phyloP scores from a whole-genome alignment of 2,888 invertebrate species.

The Troides aeacus region DNA sequence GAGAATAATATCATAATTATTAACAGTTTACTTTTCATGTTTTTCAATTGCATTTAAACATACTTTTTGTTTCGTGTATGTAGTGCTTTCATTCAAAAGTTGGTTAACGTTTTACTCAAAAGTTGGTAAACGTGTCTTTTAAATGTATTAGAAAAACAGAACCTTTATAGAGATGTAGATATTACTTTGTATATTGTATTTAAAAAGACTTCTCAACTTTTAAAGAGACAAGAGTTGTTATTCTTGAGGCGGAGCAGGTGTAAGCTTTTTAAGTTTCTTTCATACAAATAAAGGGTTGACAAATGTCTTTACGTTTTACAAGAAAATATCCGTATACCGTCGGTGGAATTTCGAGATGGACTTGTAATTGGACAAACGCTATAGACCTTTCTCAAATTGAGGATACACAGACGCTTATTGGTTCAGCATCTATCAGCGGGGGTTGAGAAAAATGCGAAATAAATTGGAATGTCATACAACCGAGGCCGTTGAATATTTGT shows the following conservation, averaged over 20 bases:
- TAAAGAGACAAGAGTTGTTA: neutral
- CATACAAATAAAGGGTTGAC: neutral
- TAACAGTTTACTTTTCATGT: too few species aligned
- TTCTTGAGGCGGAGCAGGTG: neutral
- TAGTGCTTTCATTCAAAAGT: too few species aligned
- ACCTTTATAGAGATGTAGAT: too few species aligned
- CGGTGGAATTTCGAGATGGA: slow-evolving; percentile 3
- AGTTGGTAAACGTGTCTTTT: too few species aligned
- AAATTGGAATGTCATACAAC: slow-evolving; percentile 26
- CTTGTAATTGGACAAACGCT: slow-evolving; percentile 26
- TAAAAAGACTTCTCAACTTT: neutral
- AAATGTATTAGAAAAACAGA: too few species aligned
- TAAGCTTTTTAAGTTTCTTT: neutral
- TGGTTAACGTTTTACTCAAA: too few species aligned
- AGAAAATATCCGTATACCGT: neutral
- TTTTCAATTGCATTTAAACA: too few species aligned
- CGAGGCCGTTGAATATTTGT: slow-evolving; percentile 17
- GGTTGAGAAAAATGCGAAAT: neutral
- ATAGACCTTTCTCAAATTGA: slow-evolving; percentile 29
- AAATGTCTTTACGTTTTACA: slow-evolving; percentile 3
- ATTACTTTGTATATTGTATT: neutral
- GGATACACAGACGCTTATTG: slow-evolving; percentile 17
- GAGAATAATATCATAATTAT: too few species aligned
- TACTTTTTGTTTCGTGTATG: too few species aligned
- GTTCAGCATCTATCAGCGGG: neutral